These are phyloP conservation scores for Epicauta chinensis DNA, from an alignment of 1,140 invertebrate genomes.

Conservation along the genomic window DNA sequence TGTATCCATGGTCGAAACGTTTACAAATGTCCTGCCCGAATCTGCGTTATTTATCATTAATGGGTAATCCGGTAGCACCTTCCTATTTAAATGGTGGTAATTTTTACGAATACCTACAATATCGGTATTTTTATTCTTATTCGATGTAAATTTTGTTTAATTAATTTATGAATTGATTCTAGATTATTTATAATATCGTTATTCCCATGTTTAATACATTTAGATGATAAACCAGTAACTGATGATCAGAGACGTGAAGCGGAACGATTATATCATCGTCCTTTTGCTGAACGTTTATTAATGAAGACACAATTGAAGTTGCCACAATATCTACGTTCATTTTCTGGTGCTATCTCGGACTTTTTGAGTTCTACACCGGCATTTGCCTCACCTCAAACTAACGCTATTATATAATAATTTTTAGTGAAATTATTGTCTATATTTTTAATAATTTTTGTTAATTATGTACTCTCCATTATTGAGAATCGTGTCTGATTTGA, in stretches of 20 bases:
- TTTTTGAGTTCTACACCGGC: conserved; percentile 5
- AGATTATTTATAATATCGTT: conserved; percentile 65
- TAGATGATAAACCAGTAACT: conserved; percentile 60
- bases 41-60: conserved; percentile 62
- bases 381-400: conserved; percentile 9
- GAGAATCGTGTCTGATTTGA: too few relatives aligned
- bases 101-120: conserved; percentile 69
- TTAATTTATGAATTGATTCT: conserved; percentile 23
- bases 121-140: too few relatives aligned
- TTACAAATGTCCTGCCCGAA: conserved; percentile 59
- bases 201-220: conserved; percentile 55
- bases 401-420: conserved; percentile 3
- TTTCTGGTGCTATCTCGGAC: conserved; percentile 23
- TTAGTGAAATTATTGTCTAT: too few relatives aligned
- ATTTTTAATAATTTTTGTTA: too few relatives aligned
- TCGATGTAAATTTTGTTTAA: too few relatives aligned
- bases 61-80: conserved; percentile 72
- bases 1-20: conserved; percentile 64
- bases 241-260: conserved; percentile 55
- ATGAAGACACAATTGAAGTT: conserved; percentile 16
- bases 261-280: conserved; percentile 52
- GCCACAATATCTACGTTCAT: conserved; percentile 24
- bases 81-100: conserved; percentile 68
- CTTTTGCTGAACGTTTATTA: conserved; percentile 47
- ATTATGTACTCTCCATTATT: too few relatives aligned